phyloP scores from a whole-genome alignment of 2,888 invertebrate genomes.

The Crossocerus cetratus region DNA sequence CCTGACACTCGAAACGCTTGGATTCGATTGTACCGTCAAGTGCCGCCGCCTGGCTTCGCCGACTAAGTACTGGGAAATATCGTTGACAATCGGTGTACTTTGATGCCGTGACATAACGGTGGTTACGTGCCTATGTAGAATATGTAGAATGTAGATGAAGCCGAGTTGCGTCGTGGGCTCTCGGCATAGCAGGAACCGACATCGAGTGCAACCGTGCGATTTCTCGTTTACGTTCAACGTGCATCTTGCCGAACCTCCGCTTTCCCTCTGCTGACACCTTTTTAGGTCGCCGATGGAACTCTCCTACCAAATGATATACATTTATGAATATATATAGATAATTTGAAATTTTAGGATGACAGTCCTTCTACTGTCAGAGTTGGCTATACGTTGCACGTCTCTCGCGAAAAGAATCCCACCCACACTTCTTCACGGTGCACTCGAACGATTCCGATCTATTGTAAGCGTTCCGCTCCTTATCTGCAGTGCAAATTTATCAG shows the following conservation, averaged over 20 bases:
- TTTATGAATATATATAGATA: neutral
- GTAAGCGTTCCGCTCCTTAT: slow-evolving; percentile 14
- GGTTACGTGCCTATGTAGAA: slow-evolving; percentile 30
- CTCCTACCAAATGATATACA: too few relatives aligned
- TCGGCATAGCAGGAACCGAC: too few relatives aligned
- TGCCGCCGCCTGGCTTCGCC: neutral
- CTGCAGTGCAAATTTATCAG: slow-evolving; percentile 10
- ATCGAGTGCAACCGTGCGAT: too few relatives aligned
- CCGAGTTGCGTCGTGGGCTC: too few relatives aligned
- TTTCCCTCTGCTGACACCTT: too few relatives aligned
- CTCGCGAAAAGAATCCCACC: too few relatives aligned
- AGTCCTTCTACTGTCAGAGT: too few relatives aligned
- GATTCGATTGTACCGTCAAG: neutral
- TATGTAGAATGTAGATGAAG: neutral
- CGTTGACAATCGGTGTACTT: slow-evolving; percentile 28
- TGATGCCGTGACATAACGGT: slow-evolving; percentile 33
- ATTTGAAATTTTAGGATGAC: neutral
- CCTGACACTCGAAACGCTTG: neutral
- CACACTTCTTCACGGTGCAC: neutral
- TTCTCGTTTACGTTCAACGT: too few relatives aligned
- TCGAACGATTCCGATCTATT: slow-evolving; percentile 10
- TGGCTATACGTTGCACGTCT: too few relatives aligned
- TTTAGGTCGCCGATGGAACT: too few relatives aligned
- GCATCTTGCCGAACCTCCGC: too few relatives aligned
- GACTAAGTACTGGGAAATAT: slow-evolving; percentile 2